These are phyloP conservation scores for Drosophila pruinosa DNA, from an alignment of 1,140 invertebrate species.

Conservation along the genomic window DNA sequence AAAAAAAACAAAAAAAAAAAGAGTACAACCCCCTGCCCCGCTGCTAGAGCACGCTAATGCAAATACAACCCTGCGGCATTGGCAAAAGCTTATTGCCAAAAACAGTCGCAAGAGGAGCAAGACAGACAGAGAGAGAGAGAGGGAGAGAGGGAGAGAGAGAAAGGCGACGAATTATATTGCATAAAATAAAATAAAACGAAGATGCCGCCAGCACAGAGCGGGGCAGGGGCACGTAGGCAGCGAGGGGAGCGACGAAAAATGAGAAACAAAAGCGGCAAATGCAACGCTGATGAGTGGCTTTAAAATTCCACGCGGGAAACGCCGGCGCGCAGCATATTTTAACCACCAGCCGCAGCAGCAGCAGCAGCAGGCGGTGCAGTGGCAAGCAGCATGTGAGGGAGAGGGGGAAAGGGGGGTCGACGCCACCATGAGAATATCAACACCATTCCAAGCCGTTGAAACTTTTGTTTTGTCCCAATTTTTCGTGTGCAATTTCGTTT, in stretches of 20 bases:
- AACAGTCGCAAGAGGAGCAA: slow-evolving; percentile 42
- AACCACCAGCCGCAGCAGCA: slow-evolving; percentile 32
- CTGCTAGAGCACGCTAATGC: slow-evolving; percentile 56
- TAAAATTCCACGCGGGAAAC: slow-evolving; percentile 55
- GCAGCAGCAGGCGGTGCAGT: slow-evolving; percentile 2
- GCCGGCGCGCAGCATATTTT: slow-evolving; percentile 53
- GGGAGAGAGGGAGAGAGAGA: neutral
- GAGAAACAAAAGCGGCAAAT: slow-evolving; percentile 49
- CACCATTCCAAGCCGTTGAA: slow-evolving; percentile 52
- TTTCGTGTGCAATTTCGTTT: slow-evolving; percentile 45
- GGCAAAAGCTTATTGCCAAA: slow-evolving; percentile 74
- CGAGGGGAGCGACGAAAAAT: neutral
- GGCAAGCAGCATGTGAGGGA: neutral
- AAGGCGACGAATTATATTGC: slow-evolving; percentile 60
- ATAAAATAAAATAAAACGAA: slow-evolving; percentile 62
- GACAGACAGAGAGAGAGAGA: neutral
- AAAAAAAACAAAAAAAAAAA: too few relatives aligned
- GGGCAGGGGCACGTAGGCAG: neutral
- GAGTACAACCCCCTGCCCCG: neutral
- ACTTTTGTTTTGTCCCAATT: slow-evolving; percentile 70
- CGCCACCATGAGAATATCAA: slow-evolving; percentile 62
- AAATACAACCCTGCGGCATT: slow-evolving; percentile 74
- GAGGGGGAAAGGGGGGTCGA: neutral
- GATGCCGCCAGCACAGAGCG: slow-evolving; percentile 30
- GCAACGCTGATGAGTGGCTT: slow-evolving; percentile 56